phyloP scores from a whole-genome alignment of 2,888 invertebrate genomes.

The Gastrophysa polygoni region DNA sequence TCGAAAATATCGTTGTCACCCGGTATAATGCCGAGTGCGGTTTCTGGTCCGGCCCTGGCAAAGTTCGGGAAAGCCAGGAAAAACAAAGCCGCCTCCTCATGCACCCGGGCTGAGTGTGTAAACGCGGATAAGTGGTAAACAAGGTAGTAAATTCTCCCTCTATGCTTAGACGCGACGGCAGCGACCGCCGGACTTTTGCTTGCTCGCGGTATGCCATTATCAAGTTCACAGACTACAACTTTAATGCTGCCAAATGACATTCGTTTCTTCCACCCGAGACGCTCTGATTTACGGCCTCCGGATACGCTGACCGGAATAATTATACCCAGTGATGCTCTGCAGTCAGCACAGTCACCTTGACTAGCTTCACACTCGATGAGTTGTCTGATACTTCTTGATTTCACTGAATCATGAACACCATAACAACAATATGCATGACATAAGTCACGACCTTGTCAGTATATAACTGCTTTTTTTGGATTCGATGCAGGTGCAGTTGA shows the following conservation, averaged over 20 bases:
- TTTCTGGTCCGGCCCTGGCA: conserved; percentile 25
- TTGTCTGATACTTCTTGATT: no score
- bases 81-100: conserved; percentile 54
- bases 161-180: conserved; percentile 49
- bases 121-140: conserved; percentile 60
- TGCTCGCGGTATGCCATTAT: conserved; percentile 38
- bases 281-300: neutral
- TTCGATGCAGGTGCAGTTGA: no score
- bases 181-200: conserved; percentile 41
- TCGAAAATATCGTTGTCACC: no score
- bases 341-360: no score
- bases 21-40: no score
- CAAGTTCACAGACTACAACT: conserved; percentile 17
- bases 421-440: no score
- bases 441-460: no score
- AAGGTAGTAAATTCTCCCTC: conserved; percentile 59
- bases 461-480: no score
- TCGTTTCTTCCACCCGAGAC: neutral
- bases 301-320: neutral
- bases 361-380: no score
- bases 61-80: conserved; percentile 51
- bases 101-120: conserved; percentile 56
- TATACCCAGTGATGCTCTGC: neutral
- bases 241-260: neutral
- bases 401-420: no score